Evolutionary conservation across 2,113 vertebrate genomes (phyloP), one percentile per base, ranked within the genome.

Genomic region (Thalassarche chlororhynchos): DNA sequence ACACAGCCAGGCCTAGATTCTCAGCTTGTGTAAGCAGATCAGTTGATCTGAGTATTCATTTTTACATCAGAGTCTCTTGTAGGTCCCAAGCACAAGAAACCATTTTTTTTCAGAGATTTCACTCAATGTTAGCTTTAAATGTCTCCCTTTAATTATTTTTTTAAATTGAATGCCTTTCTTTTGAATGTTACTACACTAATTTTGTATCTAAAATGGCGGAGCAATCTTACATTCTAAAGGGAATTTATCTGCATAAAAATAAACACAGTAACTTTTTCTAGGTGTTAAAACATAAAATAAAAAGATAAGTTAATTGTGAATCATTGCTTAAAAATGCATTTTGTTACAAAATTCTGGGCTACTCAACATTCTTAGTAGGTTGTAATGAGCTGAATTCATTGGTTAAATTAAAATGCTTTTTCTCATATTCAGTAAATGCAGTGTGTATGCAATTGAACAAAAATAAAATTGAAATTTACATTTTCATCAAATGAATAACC

Each of bases 391-490:
- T 83, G 85, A 94, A 96, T 95, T 95, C 71, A 82, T 81, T 97
- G 88, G 96, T 95, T 95, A 98, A 97, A 97, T 97, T 96, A 96
- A 97, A 98, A 97, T 96, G 92, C 91, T 96, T 97, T 98, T 98
- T 96, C 96, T 97, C 57, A 52, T 93, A 89, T 91, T 94, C 83
- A 52, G 89, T 85, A 97, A 98, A 88, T 95, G 93, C 81, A 84
- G 64, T 87, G 69, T 97, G 82, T 94, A 71, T 95, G 93, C 96
- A 95, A 90, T 38, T 78, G 96, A 97, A 96, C 84, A 95, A 96
- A 98, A 97, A 97, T 97, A 98, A 98, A 98, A 97, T 98, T 97
- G 95, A 96, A 84, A 49, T 97, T 98, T 98, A 96, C 84, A 51
- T 98, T 98, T 97, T 98, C 96, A 97, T 97, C 98, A 96, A 96